Base-by-base conservation (phyloP, 2,888 invertebrate species). In the Eilema griseolum region DNA sequence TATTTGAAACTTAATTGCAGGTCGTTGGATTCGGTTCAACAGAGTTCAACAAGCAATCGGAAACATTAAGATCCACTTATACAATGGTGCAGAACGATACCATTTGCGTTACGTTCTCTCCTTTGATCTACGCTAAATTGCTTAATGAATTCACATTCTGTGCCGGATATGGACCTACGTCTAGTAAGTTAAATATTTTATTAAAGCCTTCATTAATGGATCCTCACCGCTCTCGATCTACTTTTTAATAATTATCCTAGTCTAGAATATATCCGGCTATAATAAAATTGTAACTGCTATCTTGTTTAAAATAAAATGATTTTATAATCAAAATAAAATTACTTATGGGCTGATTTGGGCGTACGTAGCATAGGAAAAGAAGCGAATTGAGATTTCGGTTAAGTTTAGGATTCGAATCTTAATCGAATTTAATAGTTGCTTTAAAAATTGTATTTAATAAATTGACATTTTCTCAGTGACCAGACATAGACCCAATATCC, bases 61-160 rank as follows among this genome's bases (percentile, higher is more conserved):
- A 95, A 20, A 88, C 86, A 7, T 86, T 96, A 8, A 92, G 95
- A 75, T 89, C 95, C 8, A 91, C 95, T 0, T 89, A 95, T 69
- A 90, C 96, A 11, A 89, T 95, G 70, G 90, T 96, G 1, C 94
- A 96, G 24, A 88, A 93, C n/a, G 93, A 95, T 62, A 85, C 92
- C 0, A 90, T 92, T 0, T 97, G 97, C 81, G 90, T 95, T 3
- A 77, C 88, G 1, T 92, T 92, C 67, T 93, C 95, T 63, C 90
- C 91, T 0, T 84, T 86, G 4, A 91, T 96, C 52, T 96, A 97
- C 83, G 83, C 87, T 23, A 92, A 92, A 71, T 93, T 96, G 66
- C 82, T 97, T 20, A 96, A 96, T 67, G 96, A 96, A 77, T 96
- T 96, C 66, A 95, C 96, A 2, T 96, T 97, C 81, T 97, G 97